Conservation (phyloP, 2,797 vertebrate genomes). For the Bradypus variegatus region DNA sequence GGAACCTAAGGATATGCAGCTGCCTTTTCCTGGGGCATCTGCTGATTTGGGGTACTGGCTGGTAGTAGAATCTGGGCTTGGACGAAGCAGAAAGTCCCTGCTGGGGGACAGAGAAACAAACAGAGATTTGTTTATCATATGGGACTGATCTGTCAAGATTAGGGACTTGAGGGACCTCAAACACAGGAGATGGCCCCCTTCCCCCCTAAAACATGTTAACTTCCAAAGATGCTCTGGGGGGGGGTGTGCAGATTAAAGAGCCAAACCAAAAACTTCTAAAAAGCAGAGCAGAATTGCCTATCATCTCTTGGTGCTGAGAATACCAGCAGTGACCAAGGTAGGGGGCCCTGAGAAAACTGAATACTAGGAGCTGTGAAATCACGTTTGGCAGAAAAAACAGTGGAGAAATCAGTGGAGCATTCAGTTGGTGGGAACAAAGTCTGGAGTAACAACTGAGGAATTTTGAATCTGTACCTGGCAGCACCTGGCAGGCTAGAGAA, state of each 20-base stretch:
- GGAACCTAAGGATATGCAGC: neutral
- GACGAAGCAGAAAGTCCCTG: neutral
- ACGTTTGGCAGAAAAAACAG: neutral
- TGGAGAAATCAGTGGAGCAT: neutral
- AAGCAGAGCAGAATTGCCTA: neutral
- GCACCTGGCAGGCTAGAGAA: neutral
- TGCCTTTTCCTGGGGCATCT: neutral
- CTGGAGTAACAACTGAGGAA: neutral
- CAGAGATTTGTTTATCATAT: neutral
- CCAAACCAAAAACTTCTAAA: neutral
- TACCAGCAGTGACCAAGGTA: neutral
- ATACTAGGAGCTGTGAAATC: neutral
- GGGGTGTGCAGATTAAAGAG: neutral
- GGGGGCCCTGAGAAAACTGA: neutral
- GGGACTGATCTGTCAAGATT: neutral
- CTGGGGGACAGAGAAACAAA: neutral
- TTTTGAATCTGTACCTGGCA: neutral
- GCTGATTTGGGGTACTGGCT: neutral
- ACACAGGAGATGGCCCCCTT: neutral
- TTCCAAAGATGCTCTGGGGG: constrained; percentile 1
- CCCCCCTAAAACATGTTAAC: neutral
- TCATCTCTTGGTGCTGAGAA: neutral
- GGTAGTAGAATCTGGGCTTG: neutral
- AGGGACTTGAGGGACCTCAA: neutral
- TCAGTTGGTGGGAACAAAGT: neutral